These are phyloP conservation scores for Propsilocerus akamusi DNA, from an alignment of 1,140 invertebrate species.

Conservation along the genomic window DNA sequence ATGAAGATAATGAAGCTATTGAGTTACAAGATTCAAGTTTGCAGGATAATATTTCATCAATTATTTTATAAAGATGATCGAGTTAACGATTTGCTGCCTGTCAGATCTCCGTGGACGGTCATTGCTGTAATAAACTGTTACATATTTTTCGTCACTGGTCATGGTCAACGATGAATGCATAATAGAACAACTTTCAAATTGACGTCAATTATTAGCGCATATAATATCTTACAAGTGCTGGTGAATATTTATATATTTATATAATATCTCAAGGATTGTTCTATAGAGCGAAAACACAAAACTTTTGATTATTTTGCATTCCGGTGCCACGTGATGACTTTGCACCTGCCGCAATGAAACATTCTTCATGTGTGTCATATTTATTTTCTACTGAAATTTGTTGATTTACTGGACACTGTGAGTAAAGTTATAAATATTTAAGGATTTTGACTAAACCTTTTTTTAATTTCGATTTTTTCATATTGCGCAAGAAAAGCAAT, in stretches of 20 bases:
- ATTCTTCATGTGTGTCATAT: conserved; percentile 4
- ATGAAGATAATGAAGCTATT: no score
- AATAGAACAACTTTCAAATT: conserved; percentile 20
- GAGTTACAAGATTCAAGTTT: no score
- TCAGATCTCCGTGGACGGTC: not conserved
- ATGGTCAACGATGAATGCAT: conserved; percentile 16
- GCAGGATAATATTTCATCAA: no score
- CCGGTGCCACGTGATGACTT: not conserved
- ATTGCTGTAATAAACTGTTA: not conserved
- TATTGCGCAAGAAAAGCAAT: conserved; percentile 53
- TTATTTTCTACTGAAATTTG: conserved; percentile 28
- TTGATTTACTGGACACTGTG: conserved; percentile 36
- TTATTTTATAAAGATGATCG: conserved; percentile 12
- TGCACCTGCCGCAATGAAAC: not conserved
- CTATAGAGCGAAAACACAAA: not conserved
- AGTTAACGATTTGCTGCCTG: not conserved
- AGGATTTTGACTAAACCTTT: not conserved
- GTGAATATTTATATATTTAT: conserved; percentile 8
- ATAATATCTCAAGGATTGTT: not conserved
- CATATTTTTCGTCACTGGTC: not conserved
- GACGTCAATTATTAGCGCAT: conserved; percentile 7
- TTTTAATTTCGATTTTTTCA: conserved; percentile 36
- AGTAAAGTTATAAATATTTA: conserved; percentile 4
- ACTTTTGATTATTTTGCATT: not conserved
- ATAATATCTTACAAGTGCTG: conserved; percentile 6